A percentile compares a stretch with the other conserved stretches of the same genome.
Conservation (phyloP, 2,797 vertebrate genomes). For the Carduelis carduelis region DNA sequence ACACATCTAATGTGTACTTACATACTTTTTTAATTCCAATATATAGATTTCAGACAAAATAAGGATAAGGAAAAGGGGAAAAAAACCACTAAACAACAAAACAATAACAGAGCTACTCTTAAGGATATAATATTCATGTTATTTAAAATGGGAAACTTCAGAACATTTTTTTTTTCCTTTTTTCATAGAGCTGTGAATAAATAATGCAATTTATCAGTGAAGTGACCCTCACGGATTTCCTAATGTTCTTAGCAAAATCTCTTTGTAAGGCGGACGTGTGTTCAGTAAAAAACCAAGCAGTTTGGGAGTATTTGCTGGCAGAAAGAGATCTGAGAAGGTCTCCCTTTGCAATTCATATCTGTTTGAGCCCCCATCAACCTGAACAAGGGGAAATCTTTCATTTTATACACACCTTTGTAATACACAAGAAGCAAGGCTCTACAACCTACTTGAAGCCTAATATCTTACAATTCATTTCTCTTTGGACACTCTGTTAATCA, state of each 20-base stretch:
- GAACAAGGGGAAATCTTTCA: not conserved
- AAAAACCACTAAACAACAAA: not conserved
- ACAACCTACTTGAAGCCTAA: not conserved
- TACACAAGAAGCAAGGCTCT: not conserved
- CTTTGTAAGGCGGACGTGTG: not conserved
- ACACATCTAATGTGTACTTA: not conserved
- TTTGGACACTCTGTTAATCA: not conserved
- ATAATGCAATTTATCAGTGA: not conserved
- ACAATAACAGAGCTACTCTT: not conserved
- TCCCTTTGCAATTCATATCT: not conserved
- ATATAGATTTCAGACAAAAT: not conserved
- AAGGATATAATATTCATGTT: not conserved
- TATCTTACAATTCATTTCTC: not conserved
- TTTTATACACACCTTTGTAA: not conserved
- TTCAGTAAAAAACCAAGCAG: not conserved
- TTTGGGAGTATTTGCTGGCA: not conserved
- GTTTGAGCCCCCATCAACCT: not conserved
- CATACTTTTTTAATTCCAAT: not conserved
- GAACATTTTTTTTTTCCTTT: not conserved
- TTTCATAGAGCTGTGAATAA: not conserved
- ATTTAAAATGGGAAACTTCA: not conserved
- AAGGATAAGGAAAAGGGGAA: rapidly evolving
- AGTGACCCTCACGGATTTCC: not conserved
- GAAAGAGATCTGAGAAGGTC: not conserved
- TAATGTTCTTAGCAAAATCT: not conserved